Conservation (phyloP, 2,113 vertebrate genomes). For the Platysternon megacephalum region DNA sequence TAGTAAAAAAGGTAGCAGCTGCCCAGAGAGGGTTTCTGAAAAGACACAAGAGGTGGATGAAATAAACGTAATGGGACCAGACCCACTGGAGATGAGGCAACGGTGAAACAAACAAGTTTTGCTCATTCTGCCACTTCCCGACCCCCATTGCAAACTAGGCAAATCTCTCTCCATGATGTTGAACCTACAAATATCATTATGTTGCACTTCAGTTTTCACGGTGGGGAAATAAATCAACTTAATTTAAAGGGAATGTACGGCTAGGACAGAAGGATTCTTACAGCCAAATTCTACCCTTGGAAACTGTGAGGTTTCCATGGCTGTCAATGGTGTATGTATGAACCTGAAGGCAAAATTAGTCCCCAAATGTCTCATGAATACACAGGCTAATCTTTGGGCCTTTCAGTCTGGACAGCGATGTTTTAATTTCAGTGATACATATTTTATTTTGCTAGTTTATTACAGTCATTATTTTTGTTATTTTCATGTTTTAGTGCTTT, state of each 20-base stretch:
- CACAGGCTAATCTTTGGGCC: background rate
- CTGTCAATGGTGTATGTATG: fast-evolving
- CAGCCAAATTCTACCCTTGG: background rate
- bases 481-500: constrained; percentile 51
- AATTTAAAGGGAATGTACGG: background rate
- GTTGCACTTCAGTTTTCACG: background rate
- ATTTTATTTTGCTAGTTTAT: constrained; percentile 52
- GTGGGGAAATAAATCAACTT: background rate
- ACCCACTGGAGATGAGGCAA: background rate
- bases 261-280: background rate
- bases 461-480: constrained; percentile 51
- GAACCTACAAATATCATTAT: background rate
- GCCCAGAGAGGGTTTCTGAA: fast-evolving
- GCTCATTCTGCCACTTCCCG: background rate
- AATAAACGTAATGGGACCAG: background rate
- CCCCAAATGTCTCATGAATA: background rate
- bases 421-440: constrained; percentile 24
- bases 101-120: fast-evolving
- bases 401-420: background rate
- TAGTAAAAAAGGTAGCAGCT: background rate
- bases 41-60: background rate
- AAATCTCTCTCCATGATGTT: background rate
- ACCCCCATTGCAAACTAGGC: background rate
- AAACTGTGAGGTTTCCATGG: background rate
- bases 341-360: background rate